These are phyloP conservation scores for Hydriomena furcata DNA, from an alignment of 2,888 invertebrate genomes.

Conservation along the genomic window DNA sequence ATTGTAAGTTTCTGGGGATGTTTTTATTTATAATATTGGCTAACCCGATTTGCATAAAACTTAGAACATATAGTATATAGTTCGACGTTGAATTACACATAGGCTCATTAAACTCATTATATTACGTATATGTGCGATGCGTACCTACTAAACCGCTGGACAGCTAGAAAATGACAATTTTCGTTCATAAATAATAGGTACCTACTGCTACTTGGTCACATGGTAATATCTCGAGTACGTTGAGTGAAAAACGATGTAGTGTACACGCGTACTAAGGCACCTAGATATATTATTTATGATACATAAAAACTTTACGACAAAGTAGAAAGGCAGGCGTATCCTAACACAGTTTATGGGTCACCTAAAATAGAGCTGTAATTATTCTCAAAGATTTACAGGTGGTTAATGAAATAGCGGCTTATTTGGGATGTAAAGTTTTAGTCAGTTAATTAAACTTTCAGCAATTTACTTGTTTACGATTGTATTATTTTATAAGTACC, in stretches of 20 bases:
- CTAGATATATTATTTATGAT: slow-evolving; percentile 73
- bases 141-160: no score
- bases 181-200: no score
- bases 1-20: no score
- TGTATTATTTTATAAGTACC: background rate
- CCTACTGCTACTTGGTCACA: no score
- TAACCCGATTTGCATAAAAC: no score
- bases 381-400: slow-evolving; percentile 55
- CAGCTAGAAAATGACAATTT: no score
- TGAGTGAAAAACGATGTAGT: slow-evolving; percentile 13
- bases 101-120: no score
- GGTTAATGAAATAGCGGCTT: slow-evolving; percentile 52
- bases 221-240: no score
- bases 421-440: slow-evolving; percentile 29
- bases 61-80: no score
- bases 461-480: slow-evolving; percentile 1
- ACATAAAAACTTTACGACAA: slow-evolving; percentile 78
- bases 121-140: no score
- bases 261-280: slow-evolving; percentile 21
- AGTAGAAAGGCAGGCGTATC: slow-evolving; percentile 64
- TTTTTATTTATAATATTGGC: no score
- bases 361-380: slow-evolving; percentile 69
- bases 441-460: slow-evolving; percentile 11
- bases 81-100: no score
- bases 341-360: slow-evolving; percentile 67